phyloP scores from a whole-genome alignment of 2,113 vertebrate genomes.

The Micronisus gabar region DNA sequence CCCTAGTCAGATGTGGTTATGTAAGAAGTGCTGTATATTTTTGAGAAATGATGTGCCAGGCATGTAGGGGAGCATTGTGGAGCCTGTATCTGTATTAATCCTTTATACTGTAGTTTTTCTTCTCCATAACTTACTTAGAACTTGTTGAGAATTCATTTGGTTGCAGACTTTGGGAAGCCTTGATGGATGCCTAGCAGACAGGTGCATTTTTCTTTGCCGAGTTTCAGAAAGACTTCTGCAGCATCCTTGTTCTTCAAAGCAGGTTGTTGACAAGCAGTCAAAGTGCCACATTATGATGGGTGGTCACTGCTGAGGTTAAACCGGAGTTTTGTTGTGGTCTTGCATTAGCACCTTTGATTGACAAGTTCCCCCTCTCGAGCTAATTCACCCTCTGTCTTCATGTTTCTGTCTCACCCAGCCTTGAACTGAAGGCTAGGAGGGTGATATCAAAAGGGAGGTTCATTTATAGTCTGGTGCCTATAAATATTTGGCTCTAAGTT shows the following conservation, averaged over 20 bases:
- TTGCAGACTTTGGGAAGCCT: neutral
- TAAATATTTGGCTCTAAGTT: slow-evolving; percentile 6
- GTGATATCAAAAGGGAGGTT: neutral
- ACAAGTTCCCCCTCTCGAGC: neutral
- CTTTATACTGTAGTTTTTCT: neutral
- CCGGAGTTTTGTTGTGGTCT: neutral
- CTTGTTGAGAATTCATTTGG: neutral
- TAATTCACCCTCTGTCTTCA: neutral
- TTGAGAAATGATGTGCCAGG: neutral
- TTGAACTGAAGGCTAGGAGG: neutral
- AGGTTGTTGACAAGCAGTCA: neutral
- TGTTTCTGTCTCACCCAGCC: neutral
- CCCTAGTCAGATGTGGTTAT: neutral
- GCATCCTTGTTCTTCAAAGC: neutral
- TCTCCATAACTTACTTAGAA: neutral
- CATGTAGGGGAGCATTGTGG: neutral
- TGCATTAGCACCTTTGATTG: slow-evolving; percentile 34
- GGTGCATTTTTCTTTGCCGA: neutral
- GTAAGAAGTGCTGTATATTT: neutral
- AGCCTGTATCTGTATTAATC: neutral
- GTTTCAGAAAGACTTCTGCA: neutral
- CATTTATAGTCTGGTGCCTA: neutral
- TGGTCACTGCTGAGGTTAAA: slow-evolving; percentile 31
- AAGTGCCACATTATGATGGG: neutral
- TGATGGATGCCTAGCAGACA: neutral